Evolutionary conservation across 2,113 vertebrate species (phyloP).

Genomic region (Vombatus ursinus): DNA sequence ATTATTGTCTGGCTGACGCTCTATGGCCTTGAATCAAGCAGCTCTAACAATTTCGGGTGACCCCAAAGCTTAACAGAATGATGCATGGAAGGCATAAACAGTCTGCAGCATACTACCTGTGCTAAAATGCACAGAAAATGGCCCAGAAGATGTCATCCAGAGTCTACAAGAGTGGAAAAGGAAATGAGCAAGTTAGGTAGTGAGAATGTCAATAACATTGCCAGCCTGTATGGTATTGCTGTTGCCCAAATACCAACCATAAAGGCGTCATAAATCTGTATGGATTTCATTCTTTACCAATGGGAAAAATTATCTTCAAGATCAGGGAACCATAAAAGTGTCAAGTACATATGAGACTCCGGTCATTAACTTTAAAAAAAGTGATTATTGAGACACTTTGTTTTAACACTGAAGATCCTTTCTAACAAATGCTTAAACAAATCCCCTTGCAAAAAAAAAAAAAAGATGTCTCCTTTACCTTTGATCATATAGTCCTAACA

Average conservation of each 20-base stretch:
- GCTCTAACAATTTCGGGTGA: background rate
- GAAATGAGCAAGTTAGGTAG: background rate
- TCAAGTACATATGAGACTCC: background rate
- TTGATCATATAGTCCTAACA: background rate
- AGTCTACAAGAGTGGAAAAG: background rate
- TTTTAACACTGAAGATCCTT: background rate
- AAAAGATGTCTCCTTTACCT: background rate
- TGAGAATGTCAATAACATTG: background rate
- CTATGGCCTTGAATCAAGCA: background rate
- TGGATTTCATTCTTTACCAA: background rate
- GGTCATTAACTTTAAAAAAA: background rate
- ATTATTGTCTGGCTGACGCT: background rate
- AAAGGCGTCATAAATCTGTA: background rate
- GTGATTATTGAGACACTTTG: background rate
- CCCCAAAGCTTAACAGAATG: background rate
- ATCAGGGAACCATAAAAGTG: background rate
- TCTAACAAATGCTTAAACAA: background rate
- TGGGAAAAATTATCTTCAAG: background rate
- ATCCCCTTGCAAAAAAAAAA: background rate
- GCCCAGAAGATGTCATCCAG: background rate
- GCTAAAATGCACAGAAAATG: background rate
- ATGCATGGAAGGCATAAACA: background rate
- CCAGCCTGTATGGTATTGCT: background rate
- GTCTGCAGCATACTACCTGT: background rate
- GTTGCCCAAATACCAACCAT: background rate